phyloP scores from a whole-genome alignment of 2,888 invertebrate genomes.

The Leucania comma region DNA sequence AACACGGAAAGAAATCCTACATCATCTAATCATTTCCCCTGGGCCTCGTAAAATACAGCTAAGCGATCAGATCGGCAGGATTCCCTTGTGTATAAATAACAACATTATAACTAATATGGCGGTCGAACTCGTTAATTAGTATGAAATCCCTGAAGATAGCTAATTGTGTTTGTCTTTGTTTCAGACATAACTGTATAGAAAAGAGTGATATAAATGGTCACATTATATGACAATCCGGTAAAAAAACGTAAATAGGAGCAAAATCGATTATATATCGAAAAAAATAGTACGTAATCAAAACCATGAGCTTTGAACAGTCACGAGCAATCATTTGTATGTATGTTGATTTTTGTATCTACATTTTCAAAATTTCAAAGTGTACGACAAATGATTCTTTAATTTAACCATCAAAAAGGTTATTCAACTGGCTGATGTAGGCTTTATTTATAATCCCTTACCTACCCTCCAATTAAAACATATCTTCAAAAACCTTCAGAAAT shows the following conservation, averaged over 20 bases:
- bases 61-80: slow-evolving; percentile 33
- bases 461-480: slow-evolving; percentile 28
- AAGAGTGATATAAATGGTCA: no score
- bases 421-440: not conserved
- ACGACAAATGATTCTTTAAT: not conserved
- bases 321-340: no score
- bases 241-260: not conserved
- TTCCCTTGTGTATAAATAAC: slow-evolving; percentile 29
- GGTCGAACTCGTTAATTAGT: slow-evolving; percentile 23
- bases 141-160: slow-evolving; percentile 1
- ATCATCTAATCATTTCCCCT: slow-evolving; percentile 47
- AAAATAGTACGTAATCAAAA: not conserved
- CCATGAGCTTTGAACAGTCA: no score
- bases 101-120: slow-evolving; percentile 11
- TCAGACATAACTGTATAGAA: not conserved
- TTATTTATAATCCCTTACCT: not conserved
- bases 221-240: no score
- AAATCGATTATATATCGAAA: no score
- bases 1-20: slow-evolving; percentile 5
- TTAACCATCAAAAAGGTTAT: not conserved
- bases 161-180: not conserved
- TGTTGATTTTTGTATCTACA: no score
- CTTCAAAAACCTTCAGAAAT: not conserved
- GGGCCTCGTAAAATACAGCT: slow-evolving; percentile 45
- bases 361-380: no score